Evolutionary conservation across 2,113 vertebrate genomes (phyloP), one percentile per base, ranked within the genome.

Genomic region (Promerops cafer): DNA sequence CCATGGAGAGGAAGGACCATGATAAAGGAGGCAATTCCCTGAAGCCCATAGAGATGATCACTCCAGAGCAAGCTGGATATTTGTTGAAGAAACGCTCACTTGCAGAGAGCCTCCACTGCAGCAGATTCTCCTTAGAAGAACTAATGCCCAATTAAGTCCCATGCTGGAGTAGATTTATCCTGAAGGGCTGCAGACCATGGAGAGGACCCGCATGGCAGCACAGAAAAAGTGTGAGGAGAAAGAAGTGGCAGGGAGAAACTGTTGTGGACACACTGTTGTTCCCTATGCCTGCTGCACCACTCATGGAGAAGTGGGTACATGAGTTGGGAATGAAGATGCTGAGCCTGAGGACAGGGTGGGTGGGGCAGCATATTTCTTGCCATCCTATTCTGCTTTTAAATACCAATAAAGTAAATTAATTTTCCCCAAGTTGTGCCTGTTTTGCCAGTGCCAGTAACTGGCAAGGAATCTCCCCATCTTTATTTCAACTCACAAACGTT

Each of bases 41-140:
- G 35, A 49, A 77, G 39, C 16, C 53, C 0, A 0, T 9, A 19
- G 39, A 45, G 15, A 23, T 2, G 5, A 53, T 14, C 2, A 14
- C 4, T 5, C 5, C 21, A 77, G 27, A 60, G 10, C 20, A 93
- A 64, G 12, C 7, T 56, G 39, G 19, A 0, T n/a, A 47, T 47
- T 64, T 80, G 26, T 28, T 44, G 27, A 72, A 50, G 13, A 7
- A 63, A 56, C 2, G 15, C 39, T 31, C n/a, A 45, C 11, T 39
- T 47, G 19, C 1, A 0, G 40, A 80, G 10, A 76, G 12, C 8
- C 21, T 35, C 53, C 1, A 1, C 23, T 15, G 11, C 16, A 60
- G 10, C 45, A 72, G 24, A 69, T 56, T 83, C 37, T 81, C 7
- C n/a, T 64, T 42, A 45, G 13, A 80, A 56, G 21, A 88, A 69